Conservation (phyloP, 2,797 vertebrate genomes). For the Sebastiscus tertius region DNA sequence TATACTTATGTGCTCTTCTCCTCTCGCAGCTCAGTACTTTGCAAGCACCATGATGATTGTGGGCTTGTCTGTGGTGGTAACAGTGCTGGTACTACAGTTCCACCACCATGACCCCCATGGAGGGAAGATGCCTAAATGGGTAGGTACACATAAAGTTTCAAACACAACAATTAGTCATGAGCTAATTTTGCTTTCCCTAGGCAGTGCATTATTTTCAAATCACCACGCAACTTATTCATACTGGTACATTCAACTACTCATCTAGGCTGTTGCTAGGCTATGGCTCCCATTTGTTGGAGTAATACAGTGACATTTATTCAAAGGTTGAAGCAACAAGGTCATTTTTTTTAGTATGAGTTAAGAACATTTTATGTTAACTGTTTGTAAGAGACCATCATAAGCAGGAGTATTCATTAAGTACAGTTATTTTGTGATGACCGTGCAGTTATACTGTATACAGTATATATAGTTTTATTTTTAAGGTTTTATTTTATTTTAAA, state of each 20-base stretch:
- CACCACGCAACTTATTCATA: background rate
- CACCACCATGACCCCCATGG: constrained; percentile 93
- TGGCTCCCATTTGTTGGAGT: background rate
- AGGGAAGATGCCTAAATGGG: constrained; percentile 94
- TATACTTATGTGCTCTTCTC: background rate
- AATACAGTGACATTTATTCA: background rate
- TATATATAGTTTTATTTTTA: background rate
- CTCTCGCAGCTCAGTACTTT: constrained; percentile 90
- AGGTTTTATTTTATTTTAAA: background rate
- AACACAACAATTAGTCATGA: background rate
- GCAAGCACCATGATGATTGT: constrained; percentile 95
- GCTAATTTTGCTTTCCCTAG: background rate
- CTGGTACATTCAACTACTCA: background rate
- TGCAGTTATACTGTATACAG: background rate
- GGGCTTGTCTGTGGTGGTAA: constrained; percentile 92
- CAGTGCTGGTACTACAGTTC: constrained; percentile 92
- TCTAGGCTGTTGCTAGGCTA: background rate
- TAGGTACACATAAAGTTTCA: constrained; percentile 64
- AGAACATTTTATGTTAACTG: background rate
- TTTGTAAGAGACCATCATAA: background rate
- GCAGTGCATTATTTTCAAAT: background rate
- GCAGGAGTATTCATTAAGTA: background rate
- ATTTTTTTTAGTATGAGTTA: background rate
- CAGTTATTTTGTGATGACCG: background rate
- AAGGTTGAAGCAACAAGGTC: background rate